Percentiles rank a stretch among this genome's conserved stretches.
Evolutionary conservation across 2,888 invertebrate species (phyloP).

Genomic region (Germaria angustata): DNA sequence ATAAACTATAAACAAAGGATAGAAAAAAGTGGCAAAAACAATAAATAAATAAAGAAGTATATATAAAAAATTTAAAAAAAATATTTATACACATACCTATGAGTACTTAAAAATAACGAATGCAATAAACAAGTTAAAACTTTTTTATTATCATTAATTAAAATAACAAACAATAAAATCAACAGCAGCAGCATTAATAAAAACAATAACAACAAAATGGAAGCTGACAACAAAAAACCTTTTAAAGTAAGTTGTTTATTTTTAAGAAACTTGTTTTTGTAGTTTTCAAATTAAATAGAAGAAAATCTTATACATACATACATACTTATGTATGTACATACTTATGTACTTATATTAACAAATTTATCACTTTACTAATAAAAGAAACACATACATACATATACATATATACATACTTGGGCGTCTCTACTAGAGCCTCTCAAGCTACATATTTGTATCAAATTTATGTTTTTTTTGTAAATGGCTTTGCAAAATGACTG

Average conservation of each 20-base stretch:
- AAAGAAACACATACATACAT: neutral
- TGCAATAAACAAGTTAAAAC: neutral
- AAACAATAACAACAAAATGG: slow-evolving; percentile 66
- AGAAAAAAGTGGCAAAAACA: slow-evolving; percentile 16
- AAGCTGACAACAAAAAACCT: slow-evolving; percentile 71
- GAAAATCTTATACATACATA: no score
- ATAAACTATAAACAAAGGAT: slow-evolving; percentile 31
- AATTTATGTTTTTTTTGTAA: slow-evolving; percentile 21
- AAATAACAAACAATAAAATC: neutral
- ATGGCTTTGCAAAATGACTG: slow-evolving; percentile 32
- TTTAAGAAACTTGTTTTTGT: neutral
- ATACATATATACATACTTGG: slow-evolving; percentile 11
- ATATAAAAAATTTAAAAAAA: neutral
- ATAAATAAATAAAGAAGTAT: neutral
- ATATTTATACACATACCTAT: no score
- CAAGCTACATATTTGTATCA: neutral
- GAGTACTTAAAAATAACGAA: neutral
- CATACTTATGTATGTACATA: no score
- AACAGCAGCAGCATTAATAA: slow-evolving; percentile 28
- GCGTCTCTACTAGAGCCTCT: slow-evolving; percentile 24
- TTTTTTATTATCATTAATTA: neutral
- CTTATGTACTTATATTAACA: no score
- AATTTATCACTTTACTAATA: neutral
- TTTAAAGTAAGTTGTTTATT: slow-evolving; percentile 70
- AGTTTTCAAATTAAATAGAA: no score